Evolutionary conservation across 2,888 invertebrate genomes (phyloP).

Genomic region (Xylota sylvarum): DNA sequence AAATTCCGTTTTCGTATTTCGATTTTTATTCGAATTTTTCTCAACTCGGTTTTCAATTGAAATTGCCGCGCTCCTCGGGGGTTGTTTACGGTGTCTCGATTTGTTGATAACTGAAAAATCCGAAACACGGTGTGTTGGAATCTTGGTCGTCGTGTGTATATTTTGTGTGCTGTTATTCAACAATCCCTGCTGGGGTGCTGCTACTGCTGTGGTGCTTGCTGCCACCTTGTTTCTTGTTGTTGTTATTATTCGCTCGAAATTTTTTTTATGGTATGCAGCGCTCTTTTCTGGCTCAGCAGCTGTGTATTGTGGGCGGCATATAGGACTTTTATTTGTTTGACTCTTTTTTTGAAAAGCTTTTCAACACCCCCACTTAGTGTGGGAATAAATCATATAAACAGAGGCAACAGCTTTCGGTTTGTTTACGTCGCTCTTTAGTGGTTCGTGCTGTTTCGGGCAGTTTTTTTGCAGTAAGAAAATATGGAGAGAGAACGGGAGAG

Average conservation of each 20-base stretch:
- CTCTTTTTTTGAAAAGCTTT: constrained; percentile 27
- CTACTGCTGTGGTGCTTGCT: constrained; percentile 50
- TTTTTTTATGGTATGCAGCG: constrained; percentile 44
- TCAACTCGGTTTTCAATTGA: constrained; percentile 26
- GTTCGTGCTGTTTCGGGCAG: constrained; percentile 67
- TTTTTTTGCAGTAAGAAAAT: constrained; percentile 12
- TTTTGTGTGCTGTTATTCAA: constrained; percentile 71
- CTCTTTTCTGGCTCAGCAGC: constrained; percentile 63
- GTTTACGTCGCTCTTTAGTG: constrained; percentile 66
- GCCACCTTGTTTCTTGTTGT: constrained; percentile 73
- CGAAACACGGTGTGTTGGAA: constrained; percentile 61
- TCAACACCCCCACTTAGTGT: background rate
- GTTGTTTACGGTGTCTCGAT: constrained; percentile 80
- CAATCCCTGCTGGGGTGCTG: constrained; percentile 66
- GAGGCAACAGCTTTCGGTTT: constrained; percentile 67
- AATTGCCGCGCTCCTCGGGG: constrained; percentile 58
- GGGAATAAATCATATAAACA: constrained; percentile 12
- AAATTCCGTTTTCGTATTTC: constrained; percentile 37
- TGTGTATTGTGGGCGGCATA: constrained; percentile 62
- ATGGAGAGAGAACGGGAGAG: constrained; percentile 18
- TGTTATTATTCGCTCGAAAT: constrained; percentile 41
- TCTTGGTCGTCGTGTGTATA: constrained; percentile 42
- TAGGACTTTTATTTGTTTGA: constrained; percentile 44
- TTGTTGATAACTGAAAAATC: constrained; percentile 81
- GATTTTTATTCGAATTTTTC: constrained; percentile 31